phyloP scores from a whole-genome alignment of 2,113 vertebrate genomes.

The Passer montanus region DNA sequence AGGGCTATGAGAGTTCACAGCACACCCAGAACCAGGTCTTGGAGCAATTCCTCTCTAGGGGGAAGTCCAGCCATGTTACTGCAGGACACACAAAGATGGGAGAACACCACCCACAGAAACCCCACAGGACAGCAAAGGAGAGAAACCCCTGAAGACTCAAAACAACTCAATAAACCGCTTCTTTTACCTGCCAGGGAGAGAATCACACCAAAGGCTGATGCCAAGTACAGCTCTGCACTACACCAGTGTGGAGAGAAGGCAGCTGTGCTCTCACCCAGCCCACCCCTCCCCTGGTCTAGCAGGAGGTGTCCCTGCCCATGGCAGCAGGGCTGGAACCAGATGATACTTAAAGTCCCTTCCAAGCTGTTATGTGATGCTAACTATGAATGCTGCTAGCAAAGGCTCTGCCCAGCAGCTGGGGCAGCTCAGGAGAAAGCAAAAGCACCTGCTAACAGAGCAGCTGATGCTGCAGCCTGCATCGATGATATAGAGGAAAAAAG shows the following conservation, averaged over 20 bases:
- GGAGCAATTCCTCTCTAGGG: fast-evolving
- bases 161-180: background rate
- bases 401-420: background rate
- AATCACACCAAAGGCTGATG: background rate
- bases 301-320: background rate
- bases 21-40: background rate
- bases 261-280: background rate
- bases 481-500: fast-evolving
- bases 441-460: background rate
- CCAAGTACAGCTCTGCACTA: background rate
- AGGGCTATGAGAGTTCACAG: background rate
- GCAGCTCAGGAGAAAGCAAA: background rate
- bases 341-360: background rate
- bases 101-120: background rate
- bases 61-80: fast-evolving
- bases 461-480: background rate
- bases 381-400: background rate
- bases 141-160: background rate
- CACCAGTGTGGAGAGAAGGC: fast-evolving
- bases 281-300: background rate
- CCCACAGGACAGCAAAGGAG: background rate
- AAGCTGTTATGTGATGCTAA: background rate
- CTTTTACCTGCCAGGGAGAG: background rate
- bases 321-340: background rate
- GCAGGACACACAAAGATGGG: background rate